A percentile compares a stretch with the other conserved stretches of the same genome.
Conservation (phyloP, 30 jellyfish, hydroid and myxozoan species). For the Aurelia coerulea region DNA sequence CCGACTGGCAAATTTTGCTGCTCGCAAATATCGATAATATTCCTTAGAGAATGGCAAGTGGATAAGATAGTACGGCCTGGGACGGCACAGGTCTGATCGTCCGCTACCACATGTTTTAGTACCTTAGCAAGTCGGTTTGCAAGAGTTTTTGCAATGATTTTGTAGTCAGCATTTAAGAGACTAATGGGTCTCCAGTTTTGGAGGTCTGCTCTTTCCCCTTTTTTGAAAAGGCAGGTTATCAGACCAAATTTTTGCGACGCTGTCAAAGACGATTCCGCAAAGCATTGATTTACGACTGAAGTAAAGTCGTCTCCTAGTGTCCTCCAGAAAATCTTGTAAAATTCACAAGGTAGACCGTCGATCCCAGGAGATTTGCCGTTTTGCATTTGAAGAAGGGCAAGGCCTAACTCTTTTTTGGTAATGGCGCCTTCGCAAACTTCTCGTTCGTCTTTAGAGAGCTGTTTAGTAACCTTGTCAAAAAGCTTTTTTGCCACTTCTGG, state of each 20-base stretch:
- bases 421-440: constrained; percentile 18
- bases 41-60: constrained; percentile 16
- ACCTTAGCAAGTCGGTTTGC: constrained; percentile 38
- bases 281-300: constrained; percentile 1
- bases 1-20: constrained; percentile 11
- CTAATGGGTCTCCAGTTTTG: constrained; percentile 54
- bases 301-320: constrained; percentile 3
- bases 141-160: constrained; percentile 34
- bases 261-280: not conserved
- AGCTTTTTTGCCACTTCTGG: not conserved
- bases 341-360: constrained; percentile 41
- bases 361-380: constrained; percentile 38
- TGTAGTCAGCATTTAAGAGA: constrained; percentile 45
- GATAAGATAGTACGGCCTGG: constrained; percentile 32
- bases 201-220: constrained; percentile 27
- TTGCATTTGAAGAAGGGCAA: constrained; percentile 16
- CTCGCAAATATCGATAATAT: constrained; percentile 18
- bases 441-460: not conserved
- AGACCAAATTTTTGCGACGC: not conserved
- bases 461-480: not conserved
- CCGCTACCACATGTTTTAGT: constrained; percentile 20
- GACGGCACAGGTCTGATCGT: constrained; percentile 40
- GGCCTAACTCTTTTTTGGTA: not conserved
- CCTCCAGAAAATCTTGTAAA: constrained; percentile 10
- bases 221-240: constrained; percentile 12